Conservation (phyloP, 2,888 invertebrate genomes). For the Alloplasta piceator region DNA sequence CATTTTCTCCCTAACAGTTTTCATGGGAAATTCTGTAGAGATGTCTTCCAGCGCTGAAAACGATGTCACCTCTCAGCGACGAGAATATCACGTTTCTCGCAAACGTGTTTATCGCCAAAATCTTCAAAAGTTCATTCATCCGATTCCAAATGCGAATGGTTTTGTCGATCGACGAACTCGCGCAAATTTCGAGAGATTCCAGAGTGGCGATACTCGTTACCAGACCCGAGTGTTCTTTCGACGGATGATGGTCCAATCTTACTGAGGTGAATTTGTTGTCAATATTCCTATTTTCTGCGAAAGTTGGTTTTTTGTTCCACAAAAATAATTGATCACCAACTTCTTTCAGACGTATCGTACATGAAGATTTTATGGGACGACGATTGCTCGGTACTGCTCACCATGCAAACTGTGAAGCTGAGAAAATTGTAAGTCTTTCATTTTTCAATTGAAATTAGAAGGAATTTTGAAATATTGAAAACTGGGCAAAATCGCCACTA, state of each 20-base stretch:
- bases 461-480: too few relatives aligned
- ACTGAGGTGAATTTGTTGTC: constrained; percentile 6
- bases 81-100: constrained; percentile 68
- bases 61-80: constrained; percentile 71
- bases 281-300: neutral
- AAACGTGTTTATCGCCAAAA: constrained; percentile 69
- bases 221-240: constrained; percentile 68
- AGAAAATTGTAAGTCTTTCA: neutral
- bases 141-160: constrained; percentile 73
- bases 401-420: constrained; percentile 68
- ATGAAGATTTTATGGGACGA: constrained; percentile 69
- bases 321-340: constrained; percentile 58
- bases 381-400: constrained; percentile 59
- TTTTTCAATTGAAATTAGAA: too few relatives aligned
- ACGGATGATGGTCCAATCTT: constrained; percentile 68
- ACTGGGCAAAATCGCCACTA: too few relatives aligned
- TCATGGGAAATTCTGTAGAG: constrained; percentile 71
- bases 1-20: constrained; percentile 68
- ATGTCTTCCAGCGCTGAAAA: constrained; percentile 72
- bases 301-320: constrained; percentile 15
- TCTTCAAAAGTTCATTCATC: constrained; percentile 70
- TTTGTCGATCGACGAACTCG: constrained; percentile 71
- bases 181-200: constrained; percentile 70
- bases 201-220: constrained; percentile 67
- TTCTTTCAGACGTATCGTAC: constrained; percentile 68